Evolutionary conservation across 2,113 vertebrate species (phyloP), one percentile per base, ranked within the genome.

Genomic region (Greenwoodochromis staneri): DNA sequence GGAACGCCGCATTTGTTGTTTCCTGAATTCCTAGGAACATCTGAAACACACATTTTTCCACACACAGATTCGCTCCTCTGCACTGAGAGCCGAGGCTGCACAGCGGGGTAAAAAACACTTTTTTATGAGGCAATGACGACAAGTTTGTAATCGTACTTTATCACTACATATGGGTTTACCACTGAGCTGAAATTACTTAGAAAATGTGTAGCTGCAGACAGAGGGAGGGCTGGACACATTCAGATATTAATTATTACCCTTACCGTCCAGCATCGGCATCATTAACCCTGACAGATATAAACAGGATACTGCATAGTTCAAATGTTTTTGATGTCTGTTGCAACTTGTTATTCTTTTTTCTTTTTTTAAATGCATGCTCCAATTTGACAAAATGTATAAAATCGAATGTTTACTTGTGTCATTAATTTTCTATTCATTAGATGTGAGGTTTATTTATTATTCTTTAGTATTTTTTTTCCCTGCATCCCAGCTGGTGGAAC

Each of bases 1-100:
- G 27, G 5, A 53, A 66, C 47, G 7, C 34, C 29, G 6, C 3
- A 4, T 82, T 47, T 45, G 54, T 16, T 7, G 38, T 85, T 90
- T 89, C 85, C 84, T 87, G 85, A 78, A 86, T 87, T 80, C 76
- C 81, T 88, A 14, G 2, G 54, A 88, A 82, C 85, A 90, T 91
- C 71, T 89, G 87, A 90, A 71, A 34, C 57, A 86, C 13, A 86
- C 13, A 80, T n/a, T 73, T 87, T 54, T 57, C 69, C 40, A 16
- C 10, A 81, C 14, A 42, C 61, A 54, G 42, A 21, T 38, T 80
- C 12, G 3, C 8, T 12, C 47, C 6, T 36, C 16, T 19, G 31
- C 36, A 69, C 55, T 4, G 29, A 85, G 51, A 36, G 45, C 40
- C 0, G 0, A 5, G 29, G 36, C 19, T 53, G 21, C 42, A 76